A percentile compares a stretch with the other conserved stretches of the same genome.
Evolutionary conservation across 2,113 vertebrate species (phyloP).

Genomic region (Emydocephalus ijimae): DNA sequence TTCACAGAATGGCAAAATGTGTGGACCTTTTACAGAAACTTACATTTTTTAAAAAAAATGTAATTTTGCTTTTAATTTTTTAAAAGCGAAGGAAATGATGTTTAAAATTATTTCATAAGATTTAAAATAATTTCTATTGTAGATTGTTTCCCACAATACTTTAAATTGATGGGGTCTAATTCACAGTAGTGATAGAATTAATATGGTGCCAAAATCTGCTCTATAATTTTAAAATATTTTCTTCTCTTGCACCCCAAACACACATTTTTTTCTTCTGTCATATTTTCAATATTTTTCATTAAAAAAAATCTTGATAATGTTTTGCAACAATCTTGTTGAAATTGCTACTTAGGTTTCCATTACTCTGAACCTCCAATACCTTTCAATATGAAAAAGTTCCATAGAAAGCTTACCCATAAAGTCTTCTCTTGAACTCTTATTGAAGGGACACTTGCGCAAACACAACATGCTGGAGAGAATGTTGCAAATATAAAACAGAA

Average conservation of each 20-base stretch:
- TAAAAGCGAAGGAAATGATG: not conserved
- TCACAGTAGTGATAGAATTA: not conserved
- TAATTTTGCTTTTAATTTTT: not conserved
- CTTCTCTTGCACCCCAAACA: not conserved
- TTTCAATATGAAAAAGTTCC: not conserved
- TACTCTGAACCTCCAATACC: not conserved
- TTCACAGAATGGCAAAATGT: not conserved
- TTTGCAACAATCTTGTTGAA: not conserved
- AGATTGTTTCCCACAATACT: not conserved
- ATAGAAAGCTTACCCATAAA: not conserved
- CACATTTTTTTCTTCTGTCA: not conserved
- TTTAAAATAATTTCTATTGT: too few species aligned
- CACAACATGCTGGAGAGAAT: not conserved
- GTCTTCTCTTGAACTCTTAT: not conserved
- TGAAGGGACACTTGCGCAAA: not conserved
- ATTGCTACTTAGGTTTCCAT: not conserved
- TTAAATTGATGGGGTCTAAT: not conserved
- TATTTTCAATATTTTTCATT: not conserved
- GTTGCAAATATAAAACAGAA: not conserved
- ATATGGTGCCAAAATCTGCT: not conserved
- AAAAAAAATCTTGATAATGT: too few species aligned
- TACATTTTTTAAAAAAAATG: not conserved
- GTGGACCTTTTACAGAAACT: not conserved
- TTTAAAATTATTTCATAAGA: not conserved
- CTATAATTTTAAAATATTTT: not conserved